phyloP scores from a whole-genome alignment of 2,113 vertebrate species.

The Microcebus griseorufus region DNA sequence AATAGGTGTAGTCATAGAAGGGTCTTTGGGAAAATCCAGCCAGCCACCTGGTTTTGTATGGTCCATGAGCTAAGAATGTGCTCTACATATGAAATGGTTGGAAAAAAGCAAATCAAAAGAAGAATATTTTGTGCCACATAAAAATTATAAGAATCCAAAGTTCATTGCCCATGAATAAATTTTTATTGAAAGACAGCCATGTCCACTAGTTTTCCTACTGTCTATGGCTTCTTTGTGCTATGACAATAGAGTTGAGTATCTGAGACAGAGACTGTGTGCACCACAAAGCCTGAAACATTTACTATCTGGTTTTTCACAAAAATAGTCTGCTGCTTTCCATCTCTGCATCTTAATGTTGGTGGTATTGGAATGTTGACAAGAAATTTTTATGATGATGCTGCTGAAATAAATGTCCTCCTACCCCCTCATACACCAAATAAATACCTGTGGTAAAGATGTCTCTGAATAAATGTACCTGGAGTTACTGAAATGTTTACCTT shows the following conservation, averaged over 20 bases:
- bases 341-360: background rate
- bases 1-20: background rate
- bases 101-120: background rate
- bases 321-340: background rate
- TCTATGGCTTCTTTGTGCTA: background rate
- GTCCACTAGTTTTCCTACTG: background rate
- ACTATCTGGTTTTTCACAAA: background rate
- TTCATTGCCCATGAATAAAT: background rate
- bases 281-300: background rate
- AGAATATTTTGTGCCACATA: background rate
- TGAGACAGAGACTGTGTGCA: background rate
- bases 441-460: slow-evolving; percentile 66
- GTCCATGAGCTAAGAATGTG: background rate
- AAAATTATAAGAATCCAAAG: background rate
- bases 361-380: background rate
- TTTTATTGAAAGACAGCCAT: background rate
- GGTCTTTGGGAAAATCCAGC: background rate
- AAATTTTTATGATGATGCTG: background rate
- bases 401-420: background rate
- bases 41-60: background rate
- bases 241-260: background rate
- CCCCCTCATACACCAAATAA: background rate
- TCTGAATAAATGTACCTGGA: slow-evolving; percentile 77
- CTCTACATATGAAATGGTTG: background rate
- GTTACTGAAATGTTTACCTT: slow-evolving; percentile 77